Percentiles rank a stretch among this genome's conserved stretches.
Conservation (phyloP, 2,888 invertebrate species). For the Leptothorax acervorum region DNA sequence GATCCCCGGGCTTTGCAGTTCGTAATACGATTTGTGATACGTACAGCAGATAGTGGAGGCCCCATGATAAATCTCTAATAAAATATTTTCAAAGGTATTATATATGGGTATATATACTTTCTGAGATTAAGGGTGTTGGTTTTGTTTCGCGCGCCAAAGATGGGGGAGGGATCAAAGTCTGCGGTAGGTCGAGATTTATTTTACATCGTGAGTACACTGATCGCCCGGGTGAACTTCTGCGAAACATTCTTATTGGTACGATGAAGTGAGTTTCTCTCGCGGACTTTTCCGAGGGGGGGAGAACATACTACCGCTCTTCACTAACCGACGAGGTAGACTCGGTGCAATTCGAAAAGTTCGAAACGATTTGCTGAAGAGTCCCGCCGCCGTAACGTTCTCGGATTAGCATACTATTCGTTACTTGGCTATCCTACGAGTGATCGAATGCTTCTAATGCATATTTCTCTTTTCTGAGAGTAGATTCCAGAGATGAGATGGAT, state of each 20-base stretch:
- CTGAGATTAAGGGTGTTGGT: slow-evolving; percentile 36
- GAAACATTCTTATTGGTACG: slow-evolving; percentile 47
- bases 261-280: slow-evolving; percentile 42
- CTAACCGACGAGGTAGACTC: slow-evolving; percentile 35
- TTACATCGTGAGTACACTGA: slow-evolving; percentile 41
- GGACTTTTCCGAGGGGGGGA: slow-evolving; percentile 11
- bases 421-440: slow-evolving; percentile 49
- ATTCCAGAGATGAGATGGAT: background rate
- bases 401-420: slow-evolving; percentile 71
- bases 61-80: slow-evolving; percentile 29
- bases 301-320: slow-evolving; percentile 44
- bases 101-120: background rate
- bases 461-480: slow-evolving; percentile 7
- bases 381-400: slow-evolving; percentile 32
- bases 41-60: background rate
- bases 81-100: slow-evolving; percentile 25
- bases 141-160: background rate
- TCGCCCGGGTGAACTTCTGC: slow-evolving; percentile 38
- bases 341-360: slow-evolving; percentile 52
- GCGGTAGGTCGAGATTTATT: slow-evolving; percentile 47
- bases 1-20: background rate
- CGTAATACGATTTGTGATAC: slow-evolving; percentile 28
- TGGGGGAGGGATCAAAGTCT: slow-evolving; percentile 10
- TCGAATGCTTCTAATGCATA: slow-evolving; percentile 41
- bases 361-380: slow-evolving; percentile 36